Evolutionary conservation across 2,888 invertebrate species (phyloP), one percentile per base, ranked within the genome.

Genomic region (Lasioglossum oenotherae): DNA sequence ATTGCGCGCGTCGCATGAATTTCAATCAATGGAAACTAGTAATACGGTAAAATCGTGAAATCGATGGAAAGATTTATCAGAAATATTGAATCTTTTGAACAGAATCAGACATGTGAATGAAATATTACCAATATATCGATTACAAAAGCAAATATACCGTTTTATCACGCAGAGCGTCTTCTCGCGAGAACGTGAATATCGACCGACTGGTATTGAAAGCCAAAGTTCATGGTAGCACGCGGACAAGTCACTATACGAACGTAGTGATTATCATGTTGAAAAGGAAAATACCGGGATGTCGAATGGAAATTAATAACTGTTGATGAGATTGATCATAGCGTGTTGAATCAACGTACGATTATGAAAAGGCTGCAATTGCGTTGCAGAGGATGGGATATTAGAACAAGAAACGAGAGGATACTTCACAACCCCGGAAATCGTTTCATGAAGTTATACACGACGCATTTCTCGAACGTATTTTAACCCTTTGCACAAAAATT

Each of bases 1-100:
- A 31, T 64, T 64, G 67, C 67, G 4, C 67, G 35, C 67, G 67
- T 38, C 64, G 2, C 64, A 16, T 31, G 35, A 67, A 31, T 64
- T 57, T 35, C 71, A 81, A 81, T 76, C 23, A 44, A 12, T 46
- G 57, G 31, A 38, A 75, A 77, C 23, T 16, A 38, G 1, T 44
- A 12, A 38, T 1, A 41, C 44, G 64, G 46, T 86, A 82, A 84
- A 88, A 86, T 80, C 60, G 71, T 57, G 19, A 69, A 60, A 83
- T 74, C 74, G 81, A 71, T 64, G 49, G 31, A 67, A 81, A 69
- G 74, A 82, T 31, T 69, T 74, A 85, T 83, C 74, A 73, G 60
- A 73, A 79, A 80, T 60, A 64, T 76, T 27, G 71, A 74, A 44
- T 46, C 46, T 35, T 72, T 35, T 69, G 76, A 71, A 75, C 64